Evolutionary conservation across 2,888 invertebrate species (phyloP).

Genomic region (Trachelus troglodyta): DNA sequence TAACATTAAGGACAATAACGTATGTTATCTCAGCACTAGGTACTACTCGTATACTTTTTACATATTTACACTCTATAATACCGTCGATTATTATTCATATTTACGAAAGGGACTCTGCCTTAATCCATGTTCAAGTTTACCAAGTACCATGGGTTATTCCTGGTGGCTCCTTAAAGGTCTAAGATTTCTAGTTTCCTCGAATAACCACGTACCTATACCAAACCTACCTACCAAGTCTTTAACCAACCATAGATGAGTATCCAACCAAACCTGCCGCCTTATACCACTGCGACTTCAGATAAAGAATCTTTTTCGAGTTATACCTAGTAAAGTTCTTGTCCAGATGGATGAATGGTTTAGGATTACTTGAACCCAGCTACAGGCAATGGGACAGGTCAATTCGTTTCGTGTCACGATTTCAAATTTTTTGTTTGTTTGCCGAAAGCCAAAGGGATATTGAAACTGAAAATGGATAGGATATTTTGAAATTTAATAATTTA

Average conservation of each 20-base stretch:
- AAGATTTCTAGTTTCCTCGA: not conserved
- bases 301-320: not conserved
- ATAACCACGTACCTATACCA: not conserved
- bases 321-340: not conserved
- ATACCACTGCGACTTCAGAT: not conserved
- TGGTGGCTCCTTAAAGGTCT: not conserved
- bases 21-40: not conserved
- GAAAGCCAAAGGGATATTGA: not conserved
- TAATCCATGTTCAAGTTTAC: not conserved
- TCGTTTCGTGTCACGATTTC: not conserved
- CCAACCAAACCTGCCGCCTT: not conserved
- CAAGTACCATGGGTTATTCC: not conserved
- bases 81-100: not conserved
- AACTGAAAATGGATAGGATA: not conserved
- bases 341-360: not conserved
- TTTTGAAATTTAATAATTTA: not conserved
- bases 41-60: not conserved
- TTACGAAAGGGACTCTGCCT: not conserved
- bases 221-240: not conserved
- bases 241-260: not conserved
- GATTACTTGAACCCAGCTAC: not conserved
- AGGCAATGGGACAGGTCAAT: slow-evolving; percentile 4
- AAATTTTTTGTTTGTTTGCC: not conserved
- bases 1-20: not conserved
- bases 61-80: not conserved